These are phyloP conservation scores for Onychomys arenicola DNA, from an alignment of 2,797 vertebrate species.

Conservation along the genomic window DNA sequence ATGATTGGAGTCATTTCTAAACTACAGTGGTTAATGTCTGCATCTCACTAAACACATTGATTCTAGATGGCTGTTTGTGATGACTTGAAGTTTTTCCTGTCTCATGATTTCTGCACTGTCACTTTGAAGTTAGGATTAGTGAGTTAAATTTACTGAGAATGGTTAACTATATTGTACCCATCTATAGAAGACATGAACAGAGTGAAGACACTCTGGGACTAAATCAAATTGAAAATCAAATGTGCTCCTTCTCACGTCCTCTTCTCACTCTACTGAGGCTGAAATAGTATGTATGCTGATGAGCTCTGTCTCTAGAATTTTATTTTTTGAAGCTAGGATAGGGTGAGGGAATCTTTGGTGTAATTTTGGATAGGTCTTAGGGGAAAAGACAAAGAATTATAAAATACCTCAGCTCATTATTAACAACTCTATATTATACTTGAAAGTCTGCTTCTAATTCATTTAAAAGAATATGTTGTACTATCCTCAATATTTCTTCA, in stretches of 20 bases:
- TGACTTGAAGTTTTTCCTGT: neutral
- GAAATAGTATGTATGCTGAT: neutral
- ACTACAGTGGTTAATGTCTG: neutral
- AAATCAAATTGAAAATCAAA: neutral
- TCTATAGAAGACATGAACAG: neutral
- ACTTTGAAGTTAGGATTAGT: neutral
- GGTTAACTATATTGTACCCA: neutral
- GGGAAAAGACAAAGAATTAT: neutral
- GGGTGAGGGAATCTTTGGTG: neutral
- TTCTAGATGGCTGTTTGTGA: neutral
- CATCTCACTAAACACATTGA: neutral
- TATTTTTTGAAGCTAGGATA: neutral
- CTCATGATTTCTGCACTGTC: neutral
- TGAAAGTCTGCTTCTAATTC: neutral
- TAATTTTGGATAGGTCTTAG: neutral
- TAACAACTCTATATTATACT: neutral
- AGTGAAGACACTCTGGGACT: neutral
- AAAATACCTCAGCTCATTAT: neutral
- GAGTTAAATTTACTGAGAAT: neutral
- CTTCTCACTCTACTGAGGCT: neutral
- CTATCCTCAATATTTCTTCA: neutral
- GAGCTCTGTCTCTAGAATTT: neutral
- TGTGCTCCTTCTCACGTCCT: neutral
- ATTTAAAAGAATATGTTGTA: neutral
- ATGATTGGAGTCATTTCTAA: neutral